These are phyloP conservation scores for Drosophila infuscata DNA, from an alignment of 2,888 invertebrate genomes.

Conservation along the genomic window DNA sequence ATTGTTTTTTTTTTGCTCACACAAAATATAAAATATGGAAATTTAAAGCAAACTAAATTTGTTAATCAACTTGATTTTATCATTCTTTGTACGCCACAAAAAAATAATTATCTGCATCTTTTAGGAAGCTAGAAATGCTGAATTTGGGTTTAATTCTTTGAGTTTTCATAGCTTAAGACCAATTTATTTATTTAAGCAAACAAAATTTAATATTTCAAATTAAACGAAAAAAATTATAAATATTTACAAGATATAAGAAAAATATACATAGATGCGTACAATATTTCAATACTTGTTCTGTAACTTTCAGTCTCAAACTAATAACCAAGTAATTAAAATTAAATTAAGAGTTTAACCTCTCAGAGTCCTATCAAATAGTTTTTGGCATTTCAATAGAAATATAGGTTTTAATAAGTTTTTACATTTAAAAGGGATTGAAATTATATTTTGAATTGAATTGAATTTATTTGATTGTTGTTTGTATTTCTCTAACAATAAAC, in stretches of 20 bases:
- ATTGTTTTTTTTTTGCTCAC: slow-evolving; percentile 11
- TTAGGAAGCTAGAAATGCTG: neutral
- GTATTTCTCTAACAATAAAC: neutral
- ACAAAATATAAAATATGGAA: slow-evolving; percentile 2
- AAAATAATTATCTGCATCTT: too few species aligned
- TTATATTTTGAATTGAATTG: neutral
- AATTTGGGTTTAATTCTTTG: neutral
- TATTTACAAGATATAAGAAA: neutral
- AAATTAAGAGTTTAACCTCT: too few species aligned
- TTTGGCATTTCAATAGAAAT: neutral
- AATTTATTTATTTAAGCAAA: neutral
- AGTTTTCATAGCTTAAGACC: neutral
- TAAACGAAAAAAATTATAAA: neutral
- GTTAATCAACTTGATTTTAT: neutral
- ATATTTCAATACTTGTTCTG: too few species aligned
- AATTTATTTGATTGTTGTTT: neutral
- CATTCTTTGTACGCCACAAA: neutral
- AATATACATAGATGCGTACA: too few species aligned
- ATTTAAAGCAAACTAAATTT: slow-evolving; percentile 17
- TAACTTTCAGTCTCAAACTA: too few species aligned
- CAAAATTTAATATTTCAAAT: neutral
- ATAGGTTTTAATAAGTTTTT: neutral
- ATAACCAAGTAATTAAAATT: neutral
- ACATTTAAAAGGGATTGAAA: neutral
- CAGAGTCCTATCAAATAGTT: neutral